Conservation (phyloP, 2,888 invertebrate species). For the Dolomedes plantarius region DNA sequence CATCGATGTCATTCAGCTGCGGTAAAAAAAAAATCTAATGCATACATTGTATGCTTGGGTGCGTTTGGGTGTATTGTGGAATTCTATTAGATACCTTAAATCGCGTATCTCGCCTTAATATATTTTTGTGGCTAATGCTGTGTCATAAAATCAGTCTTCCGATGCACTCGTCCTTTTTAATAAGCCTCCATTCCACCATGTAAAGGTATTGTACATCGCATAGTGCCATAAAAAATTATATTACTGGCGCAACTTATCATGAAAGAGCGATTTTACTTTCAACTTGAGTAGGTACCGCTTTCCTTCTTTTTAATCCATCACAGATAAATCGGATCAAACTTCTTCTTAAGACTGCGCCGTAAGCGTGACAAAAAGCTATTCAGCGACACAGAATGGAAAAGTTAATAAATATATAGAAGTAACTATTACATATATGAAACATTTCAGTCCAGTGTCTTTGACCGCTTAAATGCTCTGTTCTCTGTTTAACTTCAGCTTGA, state of each 20-base stretch:
- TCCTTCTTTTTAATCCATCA: not conserved
- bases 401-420: not conserved
- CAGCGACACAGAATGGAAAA: not conserved
- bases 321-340: not conserved
- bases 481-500: not conserved
- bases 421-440: constrained; percentile 12
- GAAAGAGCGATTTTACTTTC: not conserved
- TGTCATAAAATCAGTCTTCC: no score
- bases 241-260: not conserved
- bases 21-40: no score
- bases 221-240: not conserved
- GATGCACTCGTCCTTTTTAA: not conserved
- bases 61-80: no score
- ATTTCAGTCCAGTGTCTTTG: constrained; percentile 47
- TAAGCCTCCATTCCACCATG: not conserved
- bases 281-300: not conserved
- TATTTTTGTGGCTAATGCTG: no score
- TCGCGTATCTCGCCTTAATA: no score
- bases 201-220: not conserved
- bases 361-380: not conserved
- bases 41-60: no score
- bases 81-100: no score
- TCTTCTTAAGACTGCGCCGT: not conserved
- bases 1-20: no score
- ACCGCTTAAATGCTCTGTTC: constrained; percentile 33